Base-by-base conservation (phyloP, 2,888 invertebrate species). In the Hedychridium roseum region DNA sequence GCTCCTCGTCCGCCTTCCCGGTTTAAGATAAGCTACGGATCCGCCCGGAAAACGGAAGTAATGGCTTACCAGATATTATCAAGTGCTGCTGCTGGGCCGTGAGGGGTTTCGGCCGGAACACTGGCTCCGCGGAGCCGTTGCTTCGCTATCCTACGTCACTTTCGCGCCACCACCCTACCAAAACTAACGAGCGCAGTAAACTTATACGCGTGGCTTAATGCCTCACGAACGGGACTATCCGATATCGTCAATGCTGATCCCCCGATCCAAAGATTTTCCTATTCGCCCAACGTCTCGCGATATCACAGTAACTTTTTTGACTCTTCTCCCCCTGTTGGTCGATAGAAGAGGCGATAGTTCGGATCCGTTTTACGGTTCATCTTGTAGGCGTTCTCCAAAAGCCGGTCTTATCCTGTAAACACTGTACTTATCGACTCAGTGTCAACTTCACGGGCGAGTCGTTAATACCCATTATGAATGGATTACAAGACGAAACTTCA, bases 1-100 rank as follows among this genome's bases (percentile, higher is more conserved):
- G 61, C 66, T 63, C 50, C 60, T 58, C 60, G 61, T 64, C 57
- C 62, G 50, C 57, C 58, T 60, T 57, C 59, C 54, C 53, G 60
- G 60, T 68, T 64, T 54, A 50, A 70, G 72, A 73, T 74, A 73
- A 71, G 68, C 67, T 70, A 60, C 57, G 60, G 58, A 64, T 63
- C 60, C 60, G 56, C 54, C 60, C 66, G 66, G 73, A 64, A 69
- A 71, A 66, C 67, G 68, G 73, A 75, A 75, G 69, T 68, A 73
- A 75, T 73, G 71, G 71, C 61, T 75, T 69, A 74, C 68, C 60
- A 73, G 73, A 75, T 75, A 73, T 73, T 73, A 75, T 74, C 74
- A 70, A 73, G 56, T 61, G 48, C 43, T 11, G 9, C 6, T 57
- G 50, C 47, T 50, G 48, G 52, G 42, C 50, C 51, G 35, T 17